These are phyloP conservation scores for Aurelia sp. DNA, from an alignment of 30 jellyfish, hydroid and myxozoan genomes.

Conservation along the genomic window DNA sequence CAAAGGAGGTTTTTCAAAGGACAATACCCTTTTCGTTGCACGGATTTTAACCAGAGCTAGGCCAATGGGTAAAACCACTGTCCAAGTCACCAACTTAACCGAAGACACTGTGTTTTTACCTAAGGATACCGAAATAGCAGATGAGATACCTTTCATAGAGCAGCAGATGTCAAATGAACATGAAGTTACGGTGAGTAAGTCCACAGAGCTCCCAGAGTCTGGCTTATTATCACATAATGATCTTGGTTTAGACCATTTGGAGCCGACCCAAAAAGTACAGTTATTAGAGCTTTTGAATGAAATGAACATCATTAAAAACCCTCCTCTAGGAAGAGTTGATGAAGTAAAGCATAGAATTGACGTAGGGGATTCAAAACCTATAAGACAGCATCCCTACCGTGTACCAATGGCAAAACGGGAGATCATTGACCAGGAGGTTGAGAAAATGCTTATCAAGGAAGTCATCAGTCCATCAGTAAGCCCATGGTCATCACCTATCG, in stretches of 20 bases:
- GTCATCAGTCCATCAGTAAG: conserved; percentile 61
- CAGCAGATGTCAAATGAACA: neutral
- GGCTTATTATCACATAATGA: conserved; percentile 9
- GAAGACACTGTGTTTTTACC: conserved; percentile 19
- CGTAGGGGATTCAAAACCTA: conserved; percentile 43
- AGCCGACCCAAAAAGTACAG: neutral
- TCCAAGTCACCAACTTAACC: conserved; percentile 23
- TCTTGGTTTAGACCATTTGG: conserved; percentile 12
- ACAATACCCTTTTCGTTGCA: conserved; percentile 16
- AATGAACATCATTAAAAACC: conserved; percentile 14
- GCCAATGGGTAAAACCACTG: neutral
- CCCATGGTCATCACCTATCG: conserved; percentile 80
- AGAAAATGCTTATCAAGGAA: conserved; percentile 38
- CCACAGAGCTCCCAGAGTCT: too few relatives aligned
- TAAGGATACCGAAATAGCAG: conserved; percentile 19
- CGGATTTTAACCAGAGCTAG: conserved; percentile 28
- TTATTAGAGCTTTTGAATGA: neutral
- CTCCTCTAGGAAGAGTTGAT: conserved; percentile 17
- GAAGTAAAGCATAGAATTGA: conserved; percentile 41
- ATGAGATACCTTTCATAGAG: conserved; percentile 11
- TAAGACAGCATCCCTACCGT: conserved; percentile 51
- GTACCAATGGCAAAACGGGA: conserved; percentile 39
- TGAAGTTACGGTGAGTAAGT: too few relatives aligned
- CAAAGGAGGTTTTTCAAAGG: conserved; percentile 31
- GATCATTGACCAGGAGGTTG: conserved; percentile 32